A percentile compares a stretch with the other conserved stretches of the same genome.
Conservation (phyloP, 2,797 vertebrate species). For the Sphenodon punctatus region DNA sequence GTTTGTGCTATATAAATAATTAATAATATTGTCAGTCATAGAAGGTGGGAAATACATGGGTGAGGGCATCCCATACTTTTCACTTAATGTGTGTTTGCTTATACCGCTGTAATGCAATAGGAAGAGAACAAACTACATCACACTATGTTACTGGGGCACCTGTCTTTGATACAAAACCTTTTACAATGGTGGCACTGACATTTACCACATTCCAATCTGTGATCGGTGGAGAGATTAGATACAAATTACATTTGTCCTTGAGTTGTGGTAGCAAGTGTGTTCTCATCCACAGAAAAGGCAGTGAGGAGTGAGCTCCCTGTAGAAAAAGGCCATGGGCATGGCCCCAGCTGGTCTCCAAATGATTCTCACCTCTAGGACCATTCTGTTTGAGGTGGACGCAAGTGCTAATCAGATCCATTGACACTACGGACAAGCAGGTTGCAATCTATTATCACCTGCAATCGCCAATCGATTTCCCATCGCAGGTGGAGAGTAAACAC, state of each 20-base stretch:
- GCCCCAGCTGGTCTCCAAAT: conserved; percentile 51
- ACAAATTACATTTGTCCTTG: neutral
- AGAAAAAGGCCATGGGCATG: neutral
- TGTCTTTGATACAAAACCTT: neutral
- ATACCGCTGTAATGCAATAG: rapidly evolving
- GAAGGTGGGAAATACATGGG: too few relatives aligned
- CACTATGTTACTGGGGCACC: neutral
- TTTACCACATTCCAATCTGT: neutral
- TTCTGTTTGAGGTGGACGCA: conserved; percentile 42
- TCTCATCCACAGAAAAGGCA: neutral
- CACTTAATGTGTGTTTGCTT: too few relatives aligned
- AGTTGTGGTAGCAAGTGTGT: neutral
- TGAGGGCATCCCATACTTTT: too few relatives aligned
- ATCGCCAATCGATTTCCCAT: conserved; percentile 57
- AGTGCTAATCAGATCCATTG: conserved; percentile 69
- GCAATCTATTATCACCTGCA: conserved; percentile 78
- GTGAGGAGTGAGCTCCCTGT: neutral
- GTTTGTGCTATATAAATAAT: too few relatives aligned
- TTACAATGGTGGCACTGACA: rapidly evolving
- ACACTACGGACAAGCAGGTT: conserved; percentile 42
- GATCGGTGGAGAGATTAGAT: neutral
- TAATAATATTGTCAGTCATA: too few relatives aligned
- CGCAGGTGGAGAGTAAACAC: conserved; percentile 12
- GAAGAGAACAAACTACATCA: rapidly evolving
- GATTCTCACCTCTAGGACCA: conserved; percentile 65